phyloP scores from a whole-genome alignment of 2,113 vertebrate genomes.

The Erythrolamprus reginae region DNA sequence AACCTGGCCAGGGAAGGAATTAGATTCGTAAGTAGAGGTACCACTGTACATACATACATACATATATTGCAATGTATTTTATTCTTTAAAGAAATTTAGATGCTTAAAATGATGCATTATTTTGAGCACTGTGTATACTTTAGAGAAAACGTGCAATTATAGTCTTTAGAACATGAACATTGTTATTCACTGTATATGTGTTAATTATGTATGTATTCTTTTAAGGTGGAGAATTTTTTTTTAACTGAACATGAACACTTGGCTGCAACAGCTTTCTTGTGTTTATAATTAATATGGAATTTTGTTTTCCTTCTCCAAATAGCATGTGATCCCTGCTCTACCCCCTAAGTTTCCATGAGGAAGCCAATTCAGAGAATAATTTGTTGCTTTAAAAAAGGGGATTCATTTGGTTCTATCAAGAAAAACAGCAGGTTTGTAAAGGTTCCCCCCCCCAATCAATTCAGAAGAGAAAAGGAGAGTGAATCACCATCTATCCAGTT shows the following conservation, averaged over 20 bases:
- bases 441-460: neutral
- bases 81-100: no score
- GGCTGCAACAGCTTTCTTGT: neutral
- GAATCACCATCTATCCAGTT: neutral
- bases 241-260: neutral
- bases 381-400: neutral
- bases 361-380: neutral
- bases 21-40: no score
- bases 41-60: no score
- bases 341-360: neutral
- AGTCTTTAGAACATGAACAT: neutral
- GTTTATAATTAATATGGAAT: neutral
- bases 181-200: no score
- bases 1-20: no score
- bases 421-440: neutral
- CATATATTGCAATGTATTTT: no score
- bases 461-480: neutral
- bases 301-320: neutral
- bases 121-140: neutral
- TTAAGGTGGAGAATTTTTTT: no score
- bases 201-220: no score
- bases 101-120: no score
- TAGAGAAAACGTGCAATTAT: neutral
- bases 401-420: neutral
- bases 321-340: neutral